A percentile compares a stretch with the other conserved stretches of the same genome.
Conservation (phyloP, 92 coral and sea anemone genomes). For the Hydrozoanthus gracilis region DNA sequence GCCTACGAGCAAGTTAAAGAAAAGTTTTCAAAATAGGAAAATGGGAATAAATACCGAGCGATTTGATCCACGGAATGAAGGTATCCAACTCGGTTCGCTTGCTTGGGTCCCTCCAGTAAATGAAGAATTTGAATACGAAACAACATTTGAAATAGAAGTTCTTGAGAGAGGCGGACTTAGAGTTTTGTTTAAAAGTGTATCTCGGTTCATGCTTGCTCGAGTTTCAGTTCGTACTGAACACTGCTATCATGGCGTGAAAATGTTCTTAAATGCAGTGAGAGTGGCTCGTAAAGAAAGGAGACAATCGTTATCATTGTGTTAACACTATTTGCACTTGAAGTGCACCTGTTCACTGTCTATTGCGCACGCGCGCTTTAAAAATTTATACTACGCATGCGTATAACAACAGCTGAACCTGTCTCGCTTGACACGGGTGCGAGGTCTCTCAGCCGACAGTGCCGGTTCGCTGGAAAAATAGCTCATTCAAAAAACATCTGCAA, state of each 20-base stretch:
- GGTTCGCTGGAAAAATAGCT: constrained; percentile 82
- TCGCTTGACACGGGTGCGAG: constrained; percentile 83
- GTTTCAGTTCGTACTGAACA: constrained; percentile 91
- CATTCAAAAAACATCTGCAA: constrained; percentile 86
- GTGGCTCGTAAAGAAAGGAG: constrained; percentile 99
- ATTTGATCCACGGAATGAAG: constrained; percentile 99
- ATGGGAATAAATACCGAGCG: constrained; percentile 93
- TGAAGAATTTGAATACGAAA: constrained; percentile 93
- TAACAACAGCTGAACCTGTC: constrained; percentile 94
- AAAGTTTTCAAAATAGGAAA: constrained; percentile 61
- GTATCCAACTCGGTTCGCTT: constrained; percentile 99
- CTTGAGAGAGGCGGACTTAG: constrained; percentile 95
- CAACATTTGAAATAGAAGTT: constrained; percentile 88
- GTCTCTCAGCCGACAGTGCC: constrained; percentile 67
- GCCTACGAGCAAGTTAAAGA: constrained; percentile 51
- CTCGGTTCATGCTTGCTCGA: constrained; percentile 96
- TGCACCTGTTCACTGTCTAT: constrained; percentile 95
- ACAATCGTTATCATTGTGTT: constrained; percentile 99
- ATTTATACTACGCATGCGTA: constrained; percentile 91
- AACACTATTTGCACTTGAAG: constrained; percentile 99
- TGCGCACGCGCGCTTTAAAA: constrained; percentile 95
- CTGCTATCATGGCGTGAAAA: constrained; percentile 99
- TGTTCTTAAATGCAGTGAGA: constrained; percentile 99
- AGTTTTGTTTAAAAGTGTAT: constrained; percentile 93
- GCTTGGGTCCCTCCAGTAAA: constrained; percentile 88